Conservation (phyloP, 2,888 invertebrate genomes). For the Ischnus inquisitorius region DNA sequence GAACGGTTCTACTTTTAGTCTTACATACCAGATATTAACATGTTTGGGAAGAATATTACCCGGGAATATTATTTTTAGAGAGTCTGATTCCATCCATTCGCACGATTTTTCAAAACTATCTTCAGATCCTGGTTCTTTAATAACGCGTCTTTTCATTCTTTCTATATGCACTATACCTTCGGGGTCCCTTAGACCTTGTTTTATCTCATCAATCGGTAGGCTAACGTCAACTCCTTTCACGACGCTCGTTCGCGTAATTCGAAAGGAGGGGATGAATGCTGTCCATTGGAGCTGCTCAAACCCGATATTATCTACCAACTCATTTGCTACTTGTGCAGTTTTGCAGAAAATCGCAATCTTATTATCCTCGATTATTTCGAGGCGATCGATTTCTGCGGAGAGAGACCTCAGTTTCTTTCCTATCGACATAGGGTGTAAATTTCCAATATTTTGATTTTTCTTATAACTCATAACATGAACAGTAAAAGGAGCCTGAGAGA, state of each 20-base stretch:
- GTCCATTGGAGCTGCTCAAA: conserved; percentile 3
- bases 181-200: background rate
- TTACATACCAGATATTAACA: background rate
- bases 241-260: background rate
- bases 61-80: background rate
- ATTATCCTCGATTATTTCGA: conserved; percentile 1
- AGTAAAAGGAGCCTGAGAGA: background rate
- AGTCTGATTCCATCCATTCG: background rate
- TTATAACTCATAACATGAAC: background rate
- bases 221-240: conserved; percentile 8
- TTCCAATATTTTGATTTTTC: background rate
- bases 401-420: background rate
- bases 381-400: conserved; percentile 8
- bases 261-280: conserved; percentile 24
- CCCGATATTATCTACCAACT: background rate
- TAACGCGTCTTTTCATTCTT: background rate
- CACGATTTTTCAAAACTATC: background rate
- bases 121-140: background rate
- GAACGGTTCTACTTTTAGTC: background rate
- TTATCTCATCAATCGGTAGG: background rate
- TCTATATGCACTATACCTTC: background rate
- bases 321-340: background rate
- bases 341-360: background rate
- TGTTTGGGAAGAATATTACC: background rate
- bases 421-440: background rate